phyloP scores from a whole-genome alignment of 2,797 vertebrate genomes.

The Brotula barbata region DNA sequence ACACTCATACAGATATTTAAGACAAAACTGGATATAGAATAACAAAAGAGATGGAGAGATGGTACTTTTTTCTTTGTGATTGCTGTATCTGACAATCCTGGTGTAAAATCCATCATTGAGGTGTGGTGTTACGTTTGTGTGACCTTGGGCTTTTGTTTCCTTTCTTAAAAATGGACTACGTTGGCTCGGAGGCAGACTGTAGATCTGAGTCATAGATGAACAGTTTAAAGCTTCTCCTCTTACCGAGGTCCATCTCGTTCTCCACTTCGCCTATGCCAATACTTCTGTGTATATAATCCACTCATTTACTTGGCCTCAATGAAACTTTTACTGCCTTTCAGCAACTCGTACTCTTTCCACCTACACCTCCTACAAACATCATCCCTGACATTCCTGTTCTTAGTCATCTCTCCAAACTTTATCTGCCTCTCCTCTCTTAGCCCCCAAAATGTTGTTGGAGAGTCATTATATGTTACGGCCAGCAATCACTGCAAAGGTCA shows the following conservation, averaged over 20 bases:
- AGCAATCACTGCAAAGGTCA: conserved; percentile 56
- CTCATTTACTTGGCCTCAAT: conserved; percentile 34
- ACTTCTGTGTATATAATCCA: too few species aligned
- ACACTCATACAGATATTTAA: too few species aligned
- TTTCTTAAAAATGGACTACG: conserved; percentile 9
- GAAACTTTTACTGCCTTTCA: conserved; percentile 59
- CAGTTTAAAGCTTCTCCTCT: conserved; percentile 48
- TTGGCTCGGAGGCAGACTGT: conserved; percentile 48
- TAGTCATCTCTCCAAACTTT: conserved; percentile 43
- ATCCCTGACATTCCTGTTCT: conserved; percentile 51
- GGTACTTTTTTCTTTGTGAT: too few species aligned
- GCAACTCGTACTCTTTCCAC: conserved; percentile 51
- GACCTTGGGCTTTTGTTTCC: background rate
- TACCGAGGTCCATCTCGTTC: conserved; percentile 41
- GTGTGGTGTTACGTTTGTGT: conserved; percentile 12
- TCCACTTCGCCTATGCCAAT: conserved; percentile 23
- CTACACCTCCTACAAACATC: conserved; percentile 54
- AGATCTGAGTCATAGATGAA: conserved; percentile 66
- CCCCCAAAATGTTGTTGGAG: conserved; percentile 44
- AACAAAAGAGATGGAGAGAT: too few species aligned
- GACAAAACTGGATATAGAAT: too few species aligned
- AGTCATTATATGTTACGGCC: conserved; percentile 41
- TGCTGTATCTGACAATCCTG: too few species aligned
- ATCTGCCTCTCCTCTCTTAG: conserved; percentile 43
- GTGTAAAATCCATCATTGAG: background rate